These are phyloP conservation scores for Bambusicola thoracicus DNA, from an alignment of 2,113 vertebrate species.

Conservation along the genomic window DNA sequence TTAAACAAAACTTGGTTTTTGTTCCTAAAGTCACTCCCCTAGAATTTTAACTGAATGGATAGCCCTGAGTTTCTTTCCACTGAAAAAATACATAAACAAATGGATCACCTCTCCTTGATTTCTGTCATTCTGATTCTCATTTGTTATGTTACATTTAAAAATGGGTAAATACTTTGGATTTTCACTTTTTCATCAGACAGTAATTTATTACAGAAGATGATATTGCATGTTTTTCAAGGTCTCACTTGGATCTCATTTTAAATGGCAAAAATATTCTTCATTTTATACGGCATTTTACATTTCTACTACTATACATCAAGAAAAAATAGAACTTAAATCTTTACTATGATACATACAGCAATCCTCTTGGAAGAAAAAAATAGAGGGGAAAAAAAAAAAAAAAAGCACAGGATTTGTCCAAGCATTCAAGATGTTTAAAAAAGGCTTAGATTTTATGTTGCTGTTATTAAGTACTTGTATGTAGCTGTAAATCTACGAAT, in stretches of 20 bases:
- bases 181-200: background rate
- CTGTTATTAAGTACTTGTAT: background rate
- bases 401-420: rapidly evolving
- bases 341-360: background rate
- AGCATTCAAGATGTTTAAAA: background rate
- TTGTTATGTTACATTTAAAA: background rate
- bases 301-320: background rate
- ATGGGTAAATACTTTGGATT: background rate
- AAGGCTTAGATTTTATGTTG: background rate
- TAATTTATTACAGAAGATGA: background rate
- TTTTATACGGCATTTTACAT: background rate
- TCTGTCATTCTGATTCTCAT: background rate
- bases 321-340: background rate
- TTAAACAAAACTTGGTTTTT: background rate
- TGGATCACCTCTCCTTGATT: background rate
- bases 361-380: background rate
- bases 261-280: background rate
- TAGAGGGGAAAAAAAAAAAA: rapidly evolving
- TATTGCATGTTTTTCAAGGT: background rate
- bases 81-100: too few species aligned
- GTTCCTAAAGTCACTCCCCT: too few species aligned
- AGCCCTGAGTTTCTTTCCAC: background rate
- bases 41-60: background rate
- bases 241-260: background rate
- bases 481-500: background rate